phyloP scores from a whole-genome alignment of 2,113 vertebrate genomes.

The Planiliza haematocheilus region DNA sequence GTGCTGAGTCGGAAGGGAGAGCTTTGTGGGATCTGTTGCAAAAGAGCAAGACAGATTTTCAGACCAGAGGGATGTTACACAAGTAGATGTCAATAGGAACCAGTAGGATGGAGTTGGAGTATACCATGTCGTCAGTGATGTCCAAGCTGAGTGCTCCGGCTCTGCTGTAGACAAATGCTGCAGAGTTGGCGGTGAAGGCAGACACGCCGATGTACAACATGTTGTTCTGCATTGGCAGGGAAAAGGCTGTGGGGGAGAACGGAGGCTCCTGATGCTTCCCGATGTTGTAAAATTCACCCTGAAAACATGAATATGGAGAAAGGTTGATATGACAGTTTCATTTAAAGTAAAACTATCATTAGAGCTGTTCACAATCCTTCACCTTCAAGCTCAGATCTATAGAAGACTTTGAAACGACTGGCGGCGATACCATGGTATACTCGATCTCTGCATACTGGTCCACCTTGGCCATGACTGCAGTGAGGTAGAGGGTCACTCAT shows the following conservation, averaged over 20 bases:
- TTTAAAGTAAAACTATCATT: accelerated
- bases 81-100: background rate
- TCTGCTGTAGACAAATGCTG: constrained; percentile 82
- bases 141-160: constrained; percentile 76
- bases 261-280: constrained; percentile 81
- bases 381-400: constrained; percentile 83
- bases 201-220: constrained; percentile 84
- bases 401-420: constrained; percentile 60
- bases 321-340: background rate
- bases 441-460: constrained; percentile 84
- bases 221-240: constrained; percentile 67
- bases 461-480: constrained; percentile 79
- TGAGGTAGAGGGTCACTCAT: background rate
- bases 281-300: constrained; percentile 86
- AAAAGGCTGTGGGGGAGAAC: constrained; percentile 70
- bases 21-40: constrained; percentile 73
- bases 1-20: constrained; percentile 82
- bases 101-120: background rate
- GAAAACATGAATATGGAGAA: background rate
- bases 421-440: constrained; percentile 81
- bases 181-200: constrained; percentile 79
- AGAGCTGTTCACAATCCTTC: background rate
- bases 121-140: constrained; percentile 85
- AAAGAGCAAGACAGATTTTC: background rate
- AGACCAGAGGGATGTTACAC: background rate